Percentiles rank a stretch among this genome's conserved stretches.
phyloP scores from a whole-genome alignment of 53 echinoderm and acorn worm species.

The Echinarachnius parma region DNA sequence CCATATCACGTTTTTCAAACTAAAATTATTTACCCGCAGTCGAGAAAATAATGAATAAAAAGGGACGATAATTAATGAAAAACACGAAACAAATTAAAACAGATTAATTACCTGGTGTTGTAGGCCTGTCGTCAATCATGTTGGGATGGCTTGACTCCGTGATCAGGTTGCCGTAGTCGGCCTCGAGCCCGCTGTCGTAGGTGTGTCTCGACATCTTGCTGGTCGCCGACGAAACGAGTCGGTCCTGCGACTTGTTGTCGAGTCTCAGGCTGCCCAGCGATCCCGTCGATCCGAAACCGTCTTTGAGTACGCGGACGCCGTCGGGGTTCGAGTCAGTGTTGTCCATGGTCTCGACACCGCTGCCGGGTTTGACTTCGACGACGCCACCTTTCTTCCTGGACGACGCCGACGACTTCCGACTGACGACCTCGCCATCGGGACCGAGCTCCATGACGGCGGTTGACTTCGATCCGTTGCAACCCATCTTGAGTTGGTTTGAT shows the following conservation, averaged over 20 bases:
- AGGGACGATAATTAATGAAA: too few relatives aligned
- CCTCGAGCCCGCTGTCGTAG: slow-evolving; percentile 83
- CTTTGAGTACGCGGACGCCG: slow-evolving; percentile 35
- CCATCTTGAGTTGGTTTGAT: slow-evolving; percentile 31
- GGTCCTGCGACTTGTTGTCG: slow-evolving; percentile 29
- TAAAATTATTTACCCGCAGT: too few relatives aligned
- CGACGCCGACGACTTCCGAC: slow-evolving; percentile 25
- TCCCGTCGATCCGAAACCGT: slow-evolving; percentile 43
- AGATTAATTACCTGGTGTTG: slow-evolving; percentile 82
- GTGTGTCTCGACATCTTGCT: slow-evolving; percentile 79
- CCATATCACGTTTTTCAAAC: too few relatives aligned
- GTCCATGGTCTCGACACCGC: too few relatives aligned
- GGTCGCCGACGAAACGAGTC: slow-evolving; percentile 82
- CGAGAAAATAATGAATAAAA: too few relatives aligned
- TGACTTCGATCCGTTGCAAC: slow-evolving; percentile 37
- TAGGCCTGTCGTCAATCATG: slow-evolving; percentile 50
- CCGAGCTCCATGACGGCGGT: slow-evolving; percentile 29
- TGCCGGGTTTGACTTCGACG: slow-evolving; percentile 22
- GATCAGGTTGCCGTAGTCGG: slow-evolving; percentile 76
- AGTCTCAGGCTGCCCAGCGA: slow-evolving; percentile 43
- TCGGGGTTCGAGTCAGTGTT: slow-evolving; percentile 8
- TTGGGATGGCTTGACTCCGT: slow-evolving; percentile 72
- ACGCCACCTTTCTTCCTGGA: background rate
- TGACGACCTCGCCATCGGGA: slow-evolving; percentile 24
- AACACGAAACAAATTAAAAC: background rate